Evolutionary conservation across 1,140 invertebrate species (phyloP), one percentile per base, ranked within the genome.

Genomic region (Frieseomelitta varia): DNA sequence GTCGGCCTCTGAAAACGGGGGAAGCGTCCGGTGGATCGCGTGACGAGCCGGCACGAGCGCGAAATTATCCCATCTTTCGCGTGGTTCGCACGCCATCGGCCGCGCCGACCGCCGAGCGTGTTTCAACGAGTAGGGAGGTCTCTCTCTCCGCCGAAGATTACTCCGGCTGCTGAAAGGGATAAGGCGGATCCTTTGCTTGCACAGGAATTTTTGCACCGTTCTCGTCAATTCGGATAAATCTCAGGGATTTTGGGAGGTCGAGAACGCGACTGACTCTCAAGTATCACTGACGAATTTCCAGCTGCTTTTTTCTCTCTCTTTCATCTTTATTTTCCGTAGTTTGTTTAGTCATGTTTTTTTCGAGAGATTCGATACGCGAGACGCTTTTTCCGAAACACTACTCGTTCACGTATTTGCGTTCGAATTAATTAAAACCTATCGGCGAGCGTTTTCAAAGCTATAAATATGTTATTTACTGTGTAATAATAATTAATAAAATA

Each of bases 11-110:
- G 69, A 79, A 65, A 78, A 58, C 68, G 76, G 79, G 73, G 39
- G 51, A 56, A 76, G 79, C 69, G 55, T 81, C 79, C 73, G 77
- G 75, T 34, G 80, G 85, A 91, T 91, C 87, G 91, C 90, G 90
- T 92, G 91, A 89, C 80, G 87, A 84, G 81, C 80, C 74, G 86
- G 87, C 88, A 91, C 77, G 85, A 87, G 87, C 86, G 79, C 86
- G 79, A 90, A 91, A 92, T 91, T 91, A 91, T 91, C 87, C 87
- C 85, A 88, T 91, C 82, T 74, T n/a, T 81, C 77, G 84, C 51
- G 77, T 84, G 77, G 71, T 88, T 81, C 76, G 80, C 84, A 83
- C 75, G 68, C 65, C 75, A 88, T 89, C 79, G 39, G 39, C 39
- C 39, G 39, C 39, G 83, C 19, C 53, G 73, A 81, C 71, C 61